These are phyloP conservation scores for Byasa hedistus DNA, from an alignment of 2,888 invertebrate genomes.

Conservation along the genomic window DNA sequence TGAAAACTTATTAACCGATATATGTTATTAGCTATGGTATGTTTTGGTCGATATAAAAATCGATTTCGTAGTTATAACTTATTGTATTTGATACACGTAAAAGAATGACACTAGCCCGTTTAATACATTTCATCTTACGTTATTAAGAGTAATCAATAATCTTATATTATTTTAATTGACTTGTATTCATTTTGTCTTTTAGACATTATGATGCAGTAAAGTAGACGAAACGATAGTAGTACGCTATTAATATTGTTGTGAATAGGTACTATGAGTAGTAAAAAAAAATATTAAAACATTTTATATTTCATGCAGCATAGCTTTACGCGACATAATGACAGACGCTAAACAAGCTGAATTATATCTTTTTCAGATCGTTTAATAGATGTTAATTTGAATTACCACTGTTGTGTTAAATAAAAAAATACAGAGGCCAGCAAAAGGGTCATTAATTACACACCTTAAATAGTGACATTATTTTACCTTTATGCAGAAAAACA, in stretches of 20 bases:
- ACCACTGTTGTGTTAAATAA: background rate
- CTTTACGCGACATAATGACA: background rate
- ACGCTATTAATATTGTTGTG: conserved; percentile 30
- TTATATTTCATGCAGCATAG: background rate
- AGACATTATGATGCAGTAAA: conserved; percentile 23
- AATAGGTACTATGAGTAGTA: conserved; percentile 14
- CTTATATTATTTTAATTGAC: conserved; percentile 30
- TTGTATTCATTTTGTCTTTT: conserved; percentile 23
- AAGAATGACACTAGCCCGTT: conserved; percentile 25
- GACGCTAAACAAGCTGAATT: too few relatives aligned
- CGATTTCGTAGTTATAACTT: background rate
- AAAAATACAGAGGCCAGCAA: background rate
- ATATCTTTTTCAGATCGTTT: too few relatives aligned
- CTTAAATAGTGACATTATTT: too few relatives aligned
- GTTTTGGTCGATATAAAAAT: background rate
- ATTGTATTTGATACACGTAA: conserved; percentile 17
- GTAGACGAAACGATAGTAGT: conserved; percentile 5
- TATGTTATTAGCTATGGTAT: background rate
- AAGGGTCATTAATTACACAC: background rate
- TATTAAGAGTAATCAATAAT: conserved; percentile 24
- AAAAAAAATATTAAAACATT: conserved; percentile 2
- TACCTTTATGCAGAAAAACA: too few relatives aligned
- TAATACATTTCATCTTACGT: conserved; percentile 21
- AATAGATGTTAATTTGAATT: too few relatives aligned
- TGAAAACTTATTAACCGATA: conserved; percentile 1